Evolutionary conservation across 2,888 invertebrate genomes (phyloP).

Genomic region (Tiliacea citrago): DNA sequence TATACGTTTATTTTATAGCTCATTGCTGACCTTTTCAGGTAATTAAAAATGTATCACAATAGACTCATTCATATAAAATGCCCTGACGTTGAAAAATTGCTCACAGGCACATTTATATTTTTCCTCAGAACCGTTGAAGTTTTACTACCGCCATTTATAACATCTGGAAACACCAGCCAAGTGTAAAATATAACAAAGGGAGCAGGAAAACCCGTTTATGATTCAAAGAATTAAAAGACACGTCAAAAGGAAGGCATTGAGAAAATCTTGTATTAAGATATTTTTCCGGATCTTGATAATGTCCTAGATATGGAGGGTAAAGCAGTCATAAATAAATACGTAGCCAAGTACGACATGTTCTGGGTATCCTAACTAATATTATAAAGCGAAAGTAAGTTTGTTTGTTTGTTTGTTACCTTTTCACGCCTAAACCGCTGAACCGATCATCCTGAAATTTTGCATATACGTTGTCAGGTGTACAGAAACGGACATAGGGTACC

Average conservation of each 20-base stretch:
- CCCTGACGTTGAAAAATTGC: slow-evolving; percentile 16
- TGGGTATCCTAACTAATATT: no score
- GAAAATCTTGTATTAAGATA: slow-evolving; percentile 33
- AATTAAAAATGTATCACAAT: slow-evolving; percentile 23
- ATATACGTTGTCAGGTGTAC: no score
- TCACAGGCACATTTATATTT: slow-evolving; percentile 17
- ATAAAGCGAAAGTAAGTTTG: no score
- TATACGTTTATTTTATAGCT: background rate
- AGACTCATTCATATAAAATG: slow-evolving; percentile 18
- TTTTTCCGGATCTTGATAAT: slow-evolving; percentile 56
- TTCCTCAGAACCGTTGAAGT: slow-evolving; percentile 30
- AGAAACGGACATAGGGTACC: no score
- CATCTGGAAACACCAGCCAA: slow-evolving; percentile 50
- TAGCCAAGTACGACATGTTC: background rate
- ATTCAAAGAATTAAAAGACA: slow-evolving; percentile 28
- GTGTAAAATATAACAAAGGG: slow-evolving; percentile 41
- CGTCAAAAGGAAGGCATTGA: slow-evolving; percentile 47
- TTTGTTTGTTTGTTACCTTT: no score
- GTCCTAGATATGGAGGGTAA: slow-evolving; percentile 30
- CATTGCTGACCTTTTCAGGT: background rate
- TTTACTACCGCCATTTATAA: slow-evolving; percentile 15
- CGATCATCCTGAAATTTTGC: no score
- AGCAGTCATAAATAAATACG: background rate
- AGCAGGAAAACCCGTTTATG: slow-evolving; percentile 50
- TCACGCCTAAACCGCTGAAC: no score